Evolutionary conservation across 2,888 invertebrate species (phyloP), one percentile per base, ranked within the genome.

Genomic region (Agrochola circellaris): DNA sequence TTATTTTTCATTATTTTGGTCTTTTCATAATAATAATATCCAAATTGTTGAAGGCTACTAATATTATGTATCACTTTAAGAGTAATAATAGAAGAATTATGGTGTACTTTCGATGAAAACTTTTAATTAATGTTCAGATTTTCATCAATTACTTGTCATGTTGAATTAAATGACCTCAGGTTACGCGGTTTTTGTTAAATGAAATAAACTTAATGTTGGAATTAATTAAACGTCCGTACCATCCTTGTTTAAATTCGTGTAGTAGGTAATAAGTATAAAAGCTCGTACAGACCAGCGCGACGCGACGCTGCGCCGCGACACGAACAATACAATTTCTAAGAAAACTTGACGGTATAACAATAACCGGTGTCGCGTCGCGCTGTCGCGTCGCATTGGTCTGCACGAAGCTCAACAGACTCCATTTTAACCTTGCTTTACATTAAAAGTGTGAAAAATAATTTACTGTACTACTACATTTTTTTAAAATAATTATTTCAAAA

Each of bases 101-200:
- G 38, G 20, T n/a, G 6, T 60, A 51, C 45, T 54, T 77, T 67
- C 17, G 17, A n/a, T 51, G 20, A 38, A 58, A 34, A 34, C 6
- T 13, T 66, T 26, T 6, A 34, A 61, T 61, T 30, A 4, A 38
- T n/a, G 1, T n/a, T n/a, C 2, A 62, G 0, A 30, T 64, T 70
- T 62, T 79, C 56, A 30, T 64, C 61, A 79, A 61, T 45, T 26
- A 66, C 13, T 34, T 0, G 42, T 11, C 1, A 34, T 9, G 7
- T 34, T 54, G 11, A 26, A 60, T 51, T 26, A 51, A 30, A 73
- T 26, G 7, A 23, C 0, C 0, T 34, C 13, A 60, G 8, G 34
- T 56, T 38, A 74, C 48, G n/a, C 26, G 26, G 1, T 58, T 75
- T 75, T 60, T 51, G n/a, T 51, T 17, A 48, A 30, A 30, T 61